Evolutionary conservation across 1,140 invertebrate species (phyloP).

Genomic region (Neuroterus valhalla): DNA sequence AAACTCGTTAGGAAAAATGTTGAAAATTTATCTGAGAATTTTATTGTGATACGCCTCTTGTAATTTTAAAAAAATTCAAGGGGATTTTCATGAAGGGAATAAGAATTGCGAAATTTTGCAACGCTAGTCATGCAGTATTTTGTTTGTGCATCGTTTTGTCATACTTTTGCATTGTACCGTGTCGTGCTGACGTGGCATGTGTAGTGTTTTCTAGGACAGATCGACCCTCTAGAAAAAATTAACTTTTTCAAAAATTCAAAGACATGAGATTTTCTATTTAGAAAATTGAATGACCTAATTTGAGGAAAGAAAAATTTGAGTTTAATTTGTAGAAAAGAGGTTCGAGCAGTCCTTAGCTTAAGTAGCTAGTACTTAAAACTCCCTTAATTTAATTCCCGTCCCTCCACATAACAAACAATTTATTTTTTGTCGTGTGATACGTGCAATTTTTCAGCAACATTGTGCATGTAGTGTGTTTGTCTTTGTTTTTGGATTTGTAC

Average conservation of each 20-base stretch:
- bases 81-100: too few species aligned
- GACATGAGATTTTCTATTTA: neutral
- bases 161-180: slow-evolving; percentile 47
- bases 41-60: too few species aligned
- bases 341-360: slow-evolving; percentile 61
- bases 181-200: slow-evolving; percentile 64
- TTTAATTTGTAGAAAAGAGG: neutral
- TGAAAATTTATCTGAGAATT: too few species aligned
- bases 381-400: slow-evolving; percentile 51
- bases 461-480: slow-evolving; percentile 53
- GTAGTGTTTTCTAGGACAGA: slow-evolving; percentile 57
- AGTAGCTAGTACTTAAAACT: slow-evolving; percentile 60
- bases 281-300: too few species aligned
- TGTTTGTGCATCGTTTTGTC: slow-evolving; percentile 57
- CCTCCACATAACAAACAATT: slow-evolving; percentile 26
- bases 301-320: too few species aligned
- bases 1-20: too few species aligned
- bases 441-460: slow-evolving; percentile 40
- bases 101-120: slow-evolving; percentile 15
- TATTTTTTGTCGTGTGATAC: slow-evolving; percentile 38
- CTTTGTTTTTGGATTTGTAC: slow-evolving; percentile 4
- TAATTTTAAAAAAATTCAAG: too few species aligned
- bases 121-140: slow-evolving; percentile 49
- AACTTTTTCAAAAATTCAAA: neutral
- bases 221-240: slow-evolving; percentile 13